Evolutionary conservation across 2,113 vertebrate species (phyloP), one percentile per base, ranked within the genome.

Genomic region (Peromyscus maniculatus): DNA sequence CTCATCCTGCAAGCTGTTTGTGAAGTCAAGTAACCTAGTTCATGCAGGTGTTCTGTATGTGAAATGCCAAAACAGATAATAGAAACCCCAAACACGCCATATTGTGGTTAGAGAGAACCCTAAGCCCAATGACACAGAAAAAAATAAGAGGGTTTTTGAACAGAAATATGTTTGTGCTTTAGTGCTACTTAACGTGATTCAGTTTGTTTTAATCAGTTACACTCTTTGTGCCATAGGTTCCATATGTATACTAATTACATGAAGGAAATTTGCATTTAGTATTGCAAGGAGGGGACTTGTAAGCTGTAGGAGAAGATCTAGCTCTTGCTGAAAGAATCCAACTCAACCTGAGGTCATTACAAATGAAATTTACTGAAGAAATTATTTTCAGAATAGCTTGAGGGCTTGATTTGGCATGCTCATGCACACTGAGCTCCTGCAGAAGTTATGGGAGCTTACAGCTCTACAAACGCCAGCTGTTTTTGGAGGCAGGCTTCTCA

Each of bases 391-490:
- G 95, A 95, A 90, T 94, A 43, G 96, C 95, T 96, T n/a, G 64
- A 84, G 96, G 97, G 93, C 91, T 96, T 94, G 94, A 97, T 95
- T 97, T 98, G 95, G 93, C 95, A 92, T 69, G 94, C 91, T 86
- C 12, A 33, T 39, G 83, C 39, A 49, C 33, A 52, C 69, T 46
- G 95, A 83, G 94, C 89, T 96, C 93, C 93, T 94, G 78, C 43
- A 95, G 93, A 97, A 97, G 83, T 95, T 97, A 86, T 77, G 91
- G 94, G 92, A 97, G 97, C 94, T 93, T 97, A 94, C 0, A 90
- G 75, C 69, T 95, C 96, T 95, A 94, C 95, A 97, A 97, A 97
- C 96, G 96, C 96, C 97, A 97, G 97, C 97, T 97, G 96, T 72
- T 72, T 72, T 21, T 89, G 89, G 95, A 97, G 89, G 46, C 89